Evolutionary conservation across 37 sponge, comb jelly and placozoan genomes (phyloP).

Genomic region (Axinella damicornis): DNA sequence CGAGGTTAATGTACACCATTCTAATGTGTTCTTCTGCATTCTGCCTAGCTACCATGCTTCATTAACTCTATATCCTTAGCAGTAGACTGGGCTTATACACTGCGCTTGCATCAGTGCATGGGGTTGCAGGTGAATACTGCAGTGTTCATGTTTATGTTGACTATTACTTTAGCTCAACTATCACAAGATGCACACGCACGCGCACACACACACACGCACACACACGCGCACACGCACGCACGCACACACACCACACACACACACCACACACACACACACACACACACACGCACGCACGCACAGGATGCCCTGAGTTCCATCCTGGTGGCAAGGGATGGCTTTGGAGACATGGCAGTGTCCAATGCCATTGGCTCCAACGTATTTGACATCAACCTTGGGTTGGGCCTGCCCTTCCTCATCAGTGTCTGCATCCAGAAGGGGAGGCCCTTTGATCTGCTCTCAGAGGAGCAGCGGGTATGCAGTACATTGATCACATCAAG

Average conservation of each 20-base stretch:
- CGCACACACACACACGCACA: conserved; percentile 8
- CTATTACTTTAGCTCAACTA: no score
- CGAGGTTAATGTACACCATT: no score
- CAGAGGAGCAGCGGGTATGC: conserved; percentile 36
- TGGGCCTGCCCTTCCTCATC: conserved; percentile 78
- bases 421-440: conserved; percentile 62
- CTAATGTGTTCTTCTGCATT: no score
- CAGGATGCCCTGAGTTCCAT: conserved; percentile 84
- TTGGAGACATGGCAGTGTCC: conserved; percentile 95
- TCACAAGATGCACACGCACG: background rate
- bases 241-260: conserved; percentile 15
- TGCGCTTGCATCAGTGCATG: no score
- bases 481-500: background rate
- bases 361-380: conserved; percentile 94
- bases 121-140: no score
- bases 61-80: no score
- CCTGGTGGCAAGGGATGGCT: conserved; percentile 89
- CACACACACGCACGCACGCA: background rate
- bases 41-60: no score
- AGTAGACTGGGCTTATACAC: no score
- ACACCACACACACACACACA: conserved; percentile 19
- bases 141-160: no score
- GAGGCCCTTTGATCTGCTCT: conserved; percentile 54
- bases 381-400: conserved; percentile 91
- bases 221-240: conserved; percentile 3